Percentiles rank a stretch among this genome's conserved stretches.
phyloP scores from a whole-genome alignment of 1,140 invertebrate genomes.

The Euwallacea fornicatus region DNA sequence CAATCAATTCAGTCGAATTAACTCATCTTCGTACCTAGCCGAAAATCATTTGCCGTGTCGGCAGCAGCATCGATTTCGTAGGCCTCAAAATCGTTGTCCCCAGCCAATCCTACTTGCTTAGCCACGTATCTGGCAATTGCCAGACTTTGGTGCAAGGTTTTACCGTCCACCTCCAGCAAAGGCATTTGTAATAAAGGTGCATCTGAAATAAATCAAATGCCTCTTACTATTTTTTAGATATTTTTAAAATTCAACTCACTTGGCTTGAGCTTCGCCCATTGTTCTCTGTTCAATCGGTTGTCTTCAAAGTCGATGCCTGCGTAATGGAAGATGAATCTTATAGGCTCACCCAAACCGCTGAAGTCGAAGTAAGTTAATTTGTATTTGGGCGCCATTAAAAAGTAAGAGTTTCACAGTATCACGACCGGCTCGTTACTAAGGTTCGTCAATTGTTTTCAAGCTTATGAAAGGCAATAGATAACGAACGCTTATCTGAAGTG shows the following conservation, averaged over 20 bases:
- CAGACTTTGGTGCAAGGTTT: conserved; percentile 65
- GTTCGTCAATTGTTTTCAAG: too few species aligned
- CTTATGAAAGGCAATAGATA: too few species aligned
- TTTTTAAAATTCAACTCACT: conserved; percentile 35
- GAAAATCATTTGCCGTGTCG: conserved; percentile 62
- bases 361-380: conserved; percentile 72
- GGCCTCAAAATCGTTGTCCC: conserved; percentile 66
- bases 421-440: too few species aligned
- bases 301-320: conserved; percentile 71
- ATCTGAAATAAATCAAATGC: not conserved
- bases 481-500: too few species aligned
- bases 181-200: conserved; percentile 55
- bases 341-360: conserved; percentile 70
- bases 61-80: conserved; percentile 65
- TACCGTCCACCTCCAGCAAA: conserved; percentile 71
- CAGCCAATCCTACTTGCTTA: conserved; percentile 64
- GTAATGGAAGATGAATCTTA: conserved; percentile 72
- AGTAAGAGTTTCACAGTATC: too few species aligned
- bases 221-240: not conserved
- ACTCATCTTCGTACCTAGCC: too few species aligned
- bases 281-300: conserved; percentile 58
- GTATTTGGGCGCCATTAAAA: conserved; percentile 52
- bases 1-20: too few species aligned
- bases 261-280: conserved; percentile 62
- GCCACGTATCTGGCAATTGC: conserved; percentile 73